Evolutionary conservation across 35 echinoderm and acorn worm genomes (phyloP), one percentile per base, ranked within the genome.

Genomic region (Ptychodera flava): DNA sequence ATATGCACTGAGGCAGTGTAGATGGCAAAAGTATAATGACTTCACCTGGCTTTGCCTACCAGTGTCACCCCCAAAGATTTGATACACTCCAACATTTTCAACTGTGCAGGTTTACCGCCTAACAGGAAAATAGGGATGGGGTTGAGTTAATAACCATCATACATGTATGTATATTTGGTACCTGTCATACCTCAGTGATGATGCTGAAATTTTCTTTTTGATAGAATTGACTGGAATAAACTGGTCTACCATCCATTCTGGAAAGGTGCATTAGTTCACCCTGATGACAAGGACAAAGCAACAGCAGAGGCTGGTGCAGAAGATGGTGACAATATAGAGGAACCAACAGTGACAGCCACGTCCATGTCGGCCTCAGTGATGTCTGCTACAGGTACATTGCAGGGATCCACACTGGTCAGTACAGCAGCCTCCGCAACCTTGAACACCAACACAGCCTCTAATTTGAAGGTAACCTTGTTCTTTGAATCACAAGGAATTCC

Each of bases 171-270:
- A n/a, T n/a, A n/a, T n/a, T n/a, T n/a, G n/a, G n/a, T n/a, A n/a
- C n/a, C n/a, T n/a, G n/a, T n/a, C n/a, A n/a, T n/a, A n/a, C n/a
- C n/a, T n/a, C n/a, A n/a, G n/a, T n/a, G n/a, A n/a, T n/a, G n/a
- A n/a, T n/a, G n/a, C n/a, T n/a, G n/a, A n/a, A n/a, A n/a, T n/a
- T n/a, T n/a, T 64, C 22, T 1, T 80, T 36, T 78, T 45, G 37
- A 29, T 32, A 99, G 96, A 75, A 86, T 92, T 16, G 85, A 86
- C 28, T 99, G 96, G 96, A 88, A 92, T 83, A 64, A 94, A 15
- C 77, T 99, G 27, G 93, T 99, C 0, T 88, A 82, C 33, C 96
- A 99, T 85, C 93, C 93, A 33, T 99, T 99, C 80, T 99, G 96
- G 96, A 88, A 94, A 79, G 90, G 93, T 37, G 33, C 92, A 37